phyloP scores from a whole-genome alignment of 2,113 vertebrate species.

The Myxocyprinus asiaticus region DNA sequence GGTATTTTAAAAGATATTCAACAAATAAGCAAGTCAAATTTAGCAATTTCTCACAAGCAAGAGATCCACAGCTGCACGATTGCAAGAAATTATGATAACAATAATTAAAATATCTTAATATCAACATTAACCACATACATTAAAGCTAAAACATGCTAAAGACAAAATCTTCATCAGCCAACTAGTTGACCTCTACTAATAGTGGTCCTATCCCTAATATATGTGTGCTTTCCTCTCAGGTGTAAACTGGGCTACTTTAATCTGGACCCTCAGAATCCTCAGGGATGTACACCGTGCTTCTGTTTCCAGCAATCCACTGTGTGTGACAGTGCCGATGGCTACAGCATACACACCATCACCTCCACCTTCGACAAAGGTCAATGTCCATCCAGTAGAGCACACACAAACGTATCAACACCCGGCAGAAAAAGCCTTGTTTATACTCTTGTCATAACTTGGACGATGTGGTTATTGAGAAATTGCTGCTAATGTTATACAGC shows the following conservation, averaged over 20 bases:
- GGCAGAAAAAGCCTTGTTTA: not conserved
- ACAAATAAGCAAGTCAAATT: too few relatives aligned
- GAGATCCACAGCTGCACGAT: too few relatives aligned
- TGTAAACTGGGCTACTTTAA: constrained; percentile 97
- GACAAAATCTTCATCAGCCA: too few relatives aligned
- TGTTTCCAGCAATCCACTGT: constrained; percentile 96
- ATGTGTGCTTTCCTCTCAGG: constrained; percentile 66
- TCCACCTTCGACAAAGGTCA: constrained; percentile 83
- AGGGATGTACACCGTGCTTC: constrained; percentile 93
- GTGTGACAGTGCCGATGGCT: constrained; percentile 83
- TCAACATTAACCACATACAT: too few relatives aligned
- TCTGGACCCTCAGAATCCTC: constrained; percentile 83
- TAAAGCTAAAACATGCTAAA: too few relatives aligned
- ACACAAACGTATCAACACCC: too few relatives aligned
- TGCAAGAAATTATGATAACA: too few relatives aligned
- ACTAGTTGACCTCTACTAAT: not conserved
- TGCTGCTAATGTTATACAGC: not conserved
- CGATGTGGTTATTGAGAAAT: not conserved
- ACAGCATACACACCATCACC: constrained; percentile 77
- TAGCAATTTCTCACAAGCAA: too few relatives aligned
- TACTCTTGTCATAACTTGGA: too few relatives aligned
- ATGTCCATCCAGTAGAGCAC: not conserved
- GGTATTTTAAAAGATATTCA: too few relatives aligned
- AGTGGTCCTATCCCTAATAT: not conserved
- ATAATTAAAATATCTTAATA: too few relatives aligned